phyloP scores from a whole-genome alignment of 2,888 invertebrate species.

The Amorpha juglandis region DNA sequence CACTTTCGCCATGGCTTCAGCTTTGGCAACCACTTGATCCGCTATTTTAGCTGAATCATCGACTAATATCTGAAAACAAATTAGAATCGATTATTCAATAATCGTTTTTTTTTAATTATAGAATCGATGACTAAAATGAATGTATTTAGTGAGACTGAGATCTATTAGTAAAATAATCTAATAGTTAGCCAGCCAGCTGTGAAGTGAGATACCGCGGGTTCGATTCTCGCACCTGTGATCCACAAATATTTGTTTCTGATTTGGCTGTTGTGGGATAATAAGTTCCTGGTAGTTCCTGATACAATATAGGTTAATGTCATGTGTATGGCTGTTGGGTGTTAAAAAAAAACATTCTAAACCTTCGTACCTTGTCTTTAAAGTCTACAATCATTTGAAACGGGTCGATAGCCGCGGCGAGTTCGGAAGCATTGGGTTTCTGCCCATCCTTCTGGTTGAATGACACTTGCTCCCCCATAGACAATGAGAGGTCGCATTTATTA shows the following conservation, averaged over 20 bases:
- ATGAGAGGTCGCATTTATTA: conserved; percentile 96
- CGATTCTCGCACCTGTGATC: too few relatives aligned
- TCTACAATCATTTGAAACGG: conserved; percentile 68
- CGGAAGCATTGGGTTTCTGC: background rate
- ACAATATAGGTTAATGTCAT: too few relatives aligned
- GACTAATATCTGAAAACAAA: conserved; percentile 58
- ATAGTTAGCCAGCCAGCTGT: too few relatives aligned
- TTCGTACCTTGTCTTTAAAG: conserved; percentile 61
- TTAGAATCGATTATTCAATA: background rate
- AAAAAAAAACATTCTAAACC: background rate
- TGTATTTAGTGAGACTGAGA: too few relatives aligned
- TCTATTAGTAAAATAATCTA: too few relatives aligned
- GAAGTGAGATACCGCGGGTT: too few relatives aligned
- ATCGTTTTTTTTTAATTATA: background rate
- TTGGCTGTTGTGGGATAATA: too few relatives aligned
- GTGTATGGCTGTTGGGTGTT: too few relatives aligned
- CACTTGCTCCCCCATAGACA: conserved; percentile 89
- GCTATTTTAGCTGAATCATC: conserved; percentile 66
- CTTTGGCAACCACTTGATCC: conserved; percentile 54
- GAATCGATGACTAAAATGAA: too few relatives aligned
- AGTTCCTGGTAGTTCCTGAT: too few relatives aligned
- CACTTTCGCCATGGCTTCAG: conserved; percentile 51
- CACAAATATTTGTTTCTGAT: too few relatives aligned
- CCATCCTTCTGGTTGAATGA: conserved; percentile 69
- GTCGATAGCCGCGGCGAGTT: conserved; percentile 41